phyloP scores from a whole-genome alignment of 2,113 vertebrate species.

The Brachypodius melanocephalos region DNA sequence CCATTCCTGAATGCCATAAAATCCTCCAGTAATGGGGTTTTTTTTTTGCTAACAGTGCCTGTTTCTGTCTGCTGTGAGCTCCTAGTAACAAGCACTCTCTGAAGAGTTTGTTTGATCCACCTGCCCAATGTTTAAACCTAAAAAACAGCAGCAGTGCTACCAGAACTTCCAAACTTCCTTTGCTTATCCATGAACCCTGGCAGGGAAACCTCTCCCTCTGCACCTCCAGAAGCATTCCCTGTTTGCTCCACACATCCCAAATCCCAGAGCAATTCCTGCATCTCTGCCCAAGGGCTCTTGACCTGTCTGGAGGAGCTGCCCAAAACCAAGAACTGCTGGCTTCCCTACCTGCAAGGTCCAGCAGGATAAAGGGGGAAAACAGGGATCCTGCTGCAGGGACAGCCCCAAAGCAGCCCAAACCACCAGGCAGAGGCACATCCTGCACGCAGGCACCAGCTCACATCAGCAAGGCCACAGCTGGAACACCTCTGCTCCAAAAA shows the following conservation, averaged over 20 bases:
- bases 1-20: background rate
- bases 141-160: background rate
- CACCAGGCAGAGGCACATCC: background rate
- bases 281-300: background rate
- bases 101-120: background rate
- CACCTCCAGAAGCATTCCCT: rapidly evolving
- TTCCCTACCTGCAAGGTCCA: background rate
- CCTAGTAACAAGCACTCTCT: background rate
- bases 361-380: rapidly evolving
- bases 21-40: rapidly evolving
- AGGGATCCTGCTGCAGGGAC: background rate
- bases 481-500: background rate
- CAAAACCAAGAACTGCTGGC: rapidly evolving
- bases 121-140: background rate
- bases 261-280: rapidly evolving
- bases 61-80: background rate
- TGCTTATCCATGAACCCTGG: rapidly evolving
- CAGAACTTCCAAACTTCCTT: background rate
- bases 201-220: background rate
- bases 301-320: background rate
- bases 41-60: rapidly evolving
- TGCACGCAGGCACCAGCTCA: background rate
- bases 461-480: background rate
- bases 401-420: background rate
- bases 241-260: background rate